These are phyloP conservation scores for Toxotes jaculatrix DNA, from an alignment of 2,113 vertebrate species.

Conservation along the genomic window DNA sequence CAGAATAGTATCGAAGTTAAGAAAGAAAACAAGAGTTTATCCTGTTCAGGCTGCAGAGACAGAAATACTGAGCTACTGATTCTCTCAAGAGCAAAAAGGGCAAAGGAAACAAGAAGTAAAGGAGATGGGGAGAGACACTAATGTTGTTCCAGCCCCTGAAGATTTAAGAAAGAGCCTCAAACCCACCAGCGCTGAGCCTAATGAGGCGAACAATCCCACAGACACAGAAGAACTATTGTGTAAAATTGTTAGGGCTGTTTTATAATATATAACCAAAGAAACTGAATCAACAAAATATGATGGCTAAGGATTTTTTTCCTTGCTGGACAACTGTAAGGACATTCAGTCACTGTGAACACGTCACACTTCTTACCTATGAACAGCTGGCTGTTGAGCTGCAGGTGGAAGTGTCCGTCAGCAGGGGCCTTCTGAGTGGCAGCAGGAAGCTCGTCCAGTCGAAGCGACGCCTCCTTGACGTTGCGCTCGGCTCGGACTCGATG, in stretches of 20 bases:
- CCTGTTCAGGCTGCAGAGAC: slow-evolving; percentile 1
- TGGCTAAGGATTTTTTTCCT: neutral
- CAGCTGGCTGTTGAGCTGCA: slow-evolving; percentile 97
- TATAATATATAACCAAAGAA: neutral
- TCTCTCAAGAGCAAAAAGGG: slow-evolving; percentile 1
- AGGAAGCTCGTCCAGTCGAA: slow-evolving; percentile 89
- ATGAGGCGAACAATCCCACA: neutral
- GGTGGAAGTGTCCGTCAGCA: slow-evolving; percentile 89
- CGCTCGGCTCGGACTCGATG: slow-evolving; percentile 91
- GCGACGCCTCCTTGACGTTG: slow-evolving; percentile 92
- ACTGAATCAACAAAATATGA: neutral
- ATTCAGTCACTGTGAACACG: neutral
- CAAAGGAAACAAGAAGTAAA: neutral
- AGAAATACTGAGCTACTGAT: neutral
- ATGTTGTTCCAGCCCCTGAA: neutral
- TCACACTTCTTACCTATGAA: slow-evolving; percentile 87
- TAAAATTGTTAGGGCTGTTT: neutral
- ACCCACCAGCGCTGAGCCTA: neutral
- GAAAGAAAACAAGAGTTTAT: too few relatives aligned
- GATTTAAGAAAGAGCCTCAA: neutral
- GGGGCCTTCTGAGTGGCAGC: slow-evolving; percentile 84
- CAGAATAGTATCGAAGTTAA: too few relatives aligned
- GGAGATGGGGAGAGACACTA: neutral
- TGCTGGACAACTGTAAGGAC: neutral
- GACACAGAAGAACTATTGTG: neutral